phyloP scores from a whole-genome alignment of 2,888 invertebrate species.

The Hipparchia sbordonii region DNA sequence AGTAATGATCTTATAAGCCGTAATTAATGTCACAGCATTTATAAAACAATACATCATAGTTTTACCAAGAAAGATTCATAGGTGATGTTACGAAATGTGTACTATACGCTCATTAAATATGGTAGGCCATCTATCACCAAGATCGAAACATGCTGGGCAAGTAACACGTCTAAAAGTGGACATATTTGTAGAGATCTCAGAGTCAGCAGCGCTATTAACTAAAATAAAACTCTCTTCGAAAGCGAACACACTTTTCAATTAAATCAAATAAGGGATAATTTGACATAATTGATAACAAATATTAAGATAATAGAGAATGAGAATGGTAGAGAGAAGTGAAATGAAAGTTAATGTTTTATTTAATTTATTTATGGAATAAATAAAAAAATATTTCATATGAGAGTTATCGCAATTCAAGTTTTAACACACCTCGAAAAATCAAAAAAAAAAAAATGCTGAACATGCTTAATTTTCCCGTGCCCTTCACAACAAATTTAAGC shows the following conservation, averaged over 20 bases:
- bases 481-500: no score
- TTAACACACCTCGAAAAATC: no score
- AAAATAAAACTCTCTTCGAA: no score
- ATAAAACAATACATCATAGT: conserved; percentile 22
- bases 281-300: neutral
- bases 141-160: neutral
- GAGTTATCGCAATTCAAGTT: no score
- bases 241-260: no score
- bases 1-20: conserved; percentile 8
- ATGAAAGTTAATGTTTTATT: no score
- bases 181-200: neutral
- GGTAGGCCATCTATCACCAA: conserved; percentile 6
- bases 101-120: conserved; percentile 12
- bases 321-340: no score
- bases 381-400: no score
- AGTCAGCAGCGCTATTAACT: neutral
- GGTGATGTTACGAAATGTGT: conserved; percentile 10
- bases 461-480: no score
- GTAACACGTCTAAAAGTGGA: neutral
- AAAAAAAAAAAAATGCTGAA: no score
- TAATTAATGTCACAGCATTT: conserved; percentile 22
- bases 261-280: neutral
- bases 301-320: no score
- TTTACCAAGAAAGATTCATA: conserved; percentile 12
- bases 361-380: no score